These are phyloP conservation scores for Leptopilina myrica DNA, from an alignment of 2,888 invertebrate species.

Conservation along the genomic window DNA sequence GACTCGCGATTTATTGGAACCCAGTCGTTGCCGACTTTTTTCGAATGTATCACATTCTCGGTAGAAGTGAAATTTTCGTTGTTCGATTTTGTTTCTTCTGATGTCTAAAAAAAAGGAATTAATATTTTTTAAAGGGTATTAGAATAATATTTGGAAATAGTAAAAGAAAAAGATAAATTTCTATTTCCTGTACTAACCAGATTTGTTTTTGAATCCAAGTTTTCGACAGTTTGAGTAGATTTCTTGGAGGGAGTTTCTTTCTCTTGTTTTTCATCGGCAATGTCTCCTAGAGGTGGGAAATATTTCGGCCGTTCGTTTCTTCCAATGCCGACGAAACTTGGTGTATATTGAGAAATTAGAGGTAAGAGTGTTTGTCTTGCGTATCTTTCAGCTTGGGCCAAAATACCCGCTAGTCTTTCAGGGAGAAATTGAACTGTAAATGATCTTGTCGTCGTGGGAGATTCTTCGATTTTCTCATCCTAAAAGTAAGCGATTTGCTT, in stretches of 20 bases:
- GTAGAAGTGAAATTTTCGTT: slow-evolving; percentile 31
- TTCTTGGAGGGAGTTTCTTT: not conserved
- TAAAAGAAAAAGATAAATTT: not conserved
- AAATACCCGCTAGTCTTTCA: slow-evolving; percentile 86
- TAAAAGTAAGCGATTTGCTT: slow-evolving; percentile 31
- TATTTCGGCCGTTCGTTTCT: slow-evolving; percentile 80
- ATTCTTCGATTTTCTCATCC: slow-evolving; percentile 71
- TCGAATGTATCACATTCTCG: slow-evolving; percentile 19
- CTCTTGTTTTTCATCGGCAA: slow-evolving; percentile 48
- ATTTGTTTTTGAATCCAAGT: slow-evolving; percentile 43
- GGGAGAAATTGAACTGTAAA: slow-evolving; percentile 88
- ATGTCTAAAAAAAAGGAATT: not conserved
- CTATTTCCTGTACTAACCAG: not conserved
- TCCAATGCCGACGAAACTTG: slow-evolving; percentile 79
- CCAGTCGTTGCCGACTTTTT: slow-evolving; percentile 49
- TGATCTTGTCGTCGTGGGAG: slow-evolving; percentile 67
- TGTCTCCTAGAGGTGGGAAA: slow-evolving; percentile 79
- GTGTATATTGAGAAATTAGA: slow-evolving; percentile 87
- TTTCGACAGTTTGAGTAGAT: slow-evolving; percentile 44
- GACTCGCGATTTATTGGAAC: slow-evolving; percentile 53
- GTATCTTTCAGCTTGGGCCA: slow-evolving; percentile 89
- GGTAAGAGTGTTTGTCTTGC: slow-evolving; percentile 87
- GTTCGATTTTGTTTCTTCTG: not conserved
- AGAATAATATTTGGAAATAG: not conserved
- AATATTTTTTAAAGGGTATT: too few species aligned